These are phyloP conservation scores for Hirtodrosophila duncani DNA, from an alignment of 2,888 invertebrate species.

Conservation along the genomic window DNA sequence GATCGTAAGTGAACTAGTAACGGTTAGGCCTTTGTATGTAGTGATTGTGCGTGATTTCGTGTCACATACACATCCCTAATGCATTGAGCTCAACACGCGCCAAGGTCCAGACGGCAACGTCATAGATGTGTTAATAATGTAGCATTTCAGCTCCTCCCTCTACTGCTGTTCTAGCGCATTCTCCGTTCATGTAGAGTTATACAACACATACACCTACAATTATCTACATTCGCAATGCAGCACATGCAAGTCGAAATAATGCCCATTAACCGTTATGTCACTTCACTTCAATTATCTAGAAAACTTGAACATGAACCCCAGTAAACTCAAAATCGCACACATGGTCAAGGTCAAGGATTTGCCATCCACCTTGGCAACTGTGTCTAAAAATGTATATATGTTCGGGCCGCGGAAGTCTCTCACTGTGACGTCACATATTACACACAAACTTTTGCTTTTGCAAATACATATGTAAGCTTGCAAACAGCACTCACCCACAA, in stretches of 20 bases:
- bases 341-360: slow-evolving; percentile 46
- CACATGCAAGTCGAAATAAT: neutral
- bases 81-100: too few species aligned
- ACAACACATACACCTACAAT: neutral
- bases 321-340: slow-evolving; percentile 15
- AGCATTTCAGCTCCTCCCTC: neutral
- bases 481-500: slow-evolving; percentile 81
- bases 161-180: too few species aligned
- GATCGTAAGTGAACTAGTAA: too few species aligned
- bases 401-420: slow-evolving; percentile 22
- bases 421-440: slow-evolving; percentile 33
- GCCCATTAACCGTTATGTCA: slow-evolving; percentile 46
- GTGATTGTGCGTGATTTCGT: too few species aligned
- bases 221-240: slow-evolving; percentile 8
- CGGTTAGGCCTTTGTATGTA: too few species aligned
- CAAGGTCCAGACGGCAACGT: slow-evolving; percentile 34
- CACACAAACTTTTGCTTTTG: slow-evolving; percentile 1
- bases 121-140: slow-evolving; percentile 37
- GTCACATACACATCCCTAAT: too few species aligned
- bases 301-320: neutral
- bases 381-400: neutral
- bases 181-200: slow-evolving; percentile 1
- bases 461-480: slow-evolving; percentile 1
- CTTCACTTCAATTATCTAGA: neutral
- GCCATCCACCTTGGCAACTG: slow-evolving; percentile 9